Conservation (phyloP, 1,140 invertebrate species). For the Vollenhovia emeryi region DNA sequence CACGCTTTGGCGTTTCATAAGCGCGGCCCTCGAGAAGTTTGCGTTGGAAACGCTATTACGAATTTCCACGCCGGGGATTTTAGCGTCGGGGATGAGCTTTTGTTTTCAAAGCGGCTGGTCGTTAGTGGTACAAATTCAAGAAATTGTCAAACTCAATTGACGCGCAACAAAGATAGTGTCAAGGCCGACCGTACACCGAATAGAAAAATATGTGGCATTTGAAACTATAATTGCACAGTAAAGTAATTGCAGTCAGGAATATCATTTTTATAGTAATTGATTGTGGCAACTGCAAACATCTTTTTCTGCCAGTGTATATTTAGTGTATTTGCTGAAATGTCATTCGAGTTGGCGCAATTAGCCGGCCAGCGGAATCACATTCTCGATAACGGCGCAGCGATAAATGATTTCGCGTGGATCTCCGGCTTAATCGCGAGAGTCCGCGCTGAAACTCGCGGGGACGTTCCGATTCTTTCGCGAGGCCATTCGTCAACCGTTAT, state of each 20-base stretch:
- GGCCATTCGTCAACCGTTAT: constrained; percentile 20
- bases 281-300: too few relatives aligned
- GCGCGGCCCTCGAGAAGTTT: not conserved
- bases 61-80: not conserved
- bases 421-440: constrained; percentile 29
- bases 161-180: not conserved
- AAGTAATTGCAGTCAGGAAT: too few relatives aligned
- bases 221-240: too few relatives aligned
- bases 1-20: not conserved
- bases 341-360: not conserved
- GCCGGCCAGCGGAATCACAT: not conserved
- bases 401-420: not conserved
- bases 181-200: not conserved
- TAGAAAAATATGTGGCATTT: too few relatives aligned
- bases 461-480: constrained; percentile 23
- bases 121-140: not conserved
- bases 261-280: too few relatives aligned
- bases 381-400: not conserved
- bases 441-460: constrained; percentile 13
- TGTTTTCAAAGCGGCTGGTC: not conserved
- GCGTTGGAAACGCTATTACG: not conserved
- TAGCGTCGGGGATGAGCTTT: not conserved
- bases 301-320: too few relatives aligned
- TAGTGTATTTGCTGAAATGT: not conserved
- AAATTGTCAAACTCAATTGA: not conserved